Evolutionary conservation across 1,140 invertebrate genomes (phyloP).

Genomic region (Dendroctonus ponderosae): DNA sequence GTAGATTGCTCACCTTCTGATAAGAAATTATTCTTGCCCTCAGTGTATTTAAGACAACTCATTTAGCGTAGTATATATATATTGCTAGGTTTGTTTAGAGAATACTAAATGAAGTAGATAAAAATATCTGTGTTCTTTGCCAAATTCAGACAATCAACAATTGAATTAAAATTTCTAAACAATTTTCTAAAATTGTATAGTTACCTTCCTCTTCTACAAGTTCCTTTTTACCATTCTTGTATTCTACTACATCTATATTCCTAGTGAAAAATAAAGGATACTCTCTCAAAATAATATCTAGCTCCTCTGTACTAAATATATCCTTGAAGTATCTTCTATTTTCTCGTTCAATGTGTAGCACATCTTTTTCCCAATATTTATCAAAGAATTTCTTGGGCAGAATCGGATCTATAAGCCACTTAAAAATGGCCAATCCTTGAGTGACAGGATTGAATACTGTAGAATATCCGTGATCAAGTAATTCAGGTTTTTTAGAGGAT

Average conservation of each 20-base stretch:
- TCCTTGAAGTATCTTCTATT: constrained; percentile 67
- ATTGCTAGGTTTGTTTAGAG: background rate
- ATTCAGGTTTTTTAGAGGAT: background rate
- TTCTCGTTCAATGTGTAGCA: constrained; percentile 70
- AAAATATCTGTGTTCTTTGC: no score
- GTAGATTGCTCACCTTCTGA: no score
- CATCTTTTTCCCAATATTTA: constrained; percentile 76
- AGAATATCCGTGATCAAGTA: background rate
- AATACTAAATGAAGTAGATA: background rate
- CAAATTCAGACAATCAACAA: no score
- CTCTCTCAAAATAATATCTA: constrained; percentile 76
- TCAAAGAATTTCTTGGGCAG: constrained; percentile 64
- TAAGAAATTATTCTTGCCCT: no score
- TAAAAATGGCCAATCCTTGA: constrained; percentile 53
- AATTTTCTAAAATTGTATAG: constrained; percentile 48
- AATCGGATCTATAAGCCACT: constrained; percentile 71
- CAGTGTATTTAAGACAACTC: no score
- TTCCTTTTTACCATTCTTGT: constrained; percentile 73
- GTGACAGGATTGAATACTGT: constrained; percentile 21
- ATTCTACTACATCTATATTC: constrained; percentile 90
- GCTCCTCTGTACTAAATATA: constrained; percentile 70
- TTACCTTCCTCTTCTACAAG: constrained; percentile 79
- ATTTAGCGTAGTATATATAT: no score
- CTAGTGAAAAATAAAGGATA: constrained; percentile 77
- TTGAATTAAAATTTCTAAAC: no score